phyloP scores from a whole-genome alignment of 1,140 invertebrate species.

The Chironomus tepperi region DNA sequence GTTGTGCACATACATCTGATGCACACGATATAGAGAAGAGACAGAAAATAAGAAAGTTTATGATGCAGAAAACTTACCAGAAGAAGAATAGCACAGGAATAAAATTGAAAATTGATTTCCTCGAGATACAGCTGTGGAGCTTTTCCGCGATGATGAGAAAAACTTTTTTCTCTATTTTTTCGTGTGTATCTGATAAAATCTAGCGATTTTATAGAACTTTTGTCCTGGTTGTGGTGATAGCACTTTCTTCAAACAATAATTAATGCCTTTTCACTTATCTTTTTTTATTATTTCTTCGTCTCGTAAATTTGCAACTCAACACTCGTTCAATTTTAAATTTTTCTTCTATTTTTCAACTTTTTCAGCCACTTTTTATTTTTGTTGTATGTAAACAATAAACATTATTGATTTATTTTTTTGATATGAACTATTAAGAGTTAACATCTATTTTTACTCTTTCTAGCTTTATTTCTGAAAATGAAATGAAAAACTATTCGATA shows the following conservation, averaged over 20 bases:
- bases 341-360: too few species aligned
- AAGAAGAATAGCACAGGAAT: neutral
- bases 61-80: conserved; percentile 7
- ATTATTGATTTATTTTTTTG: neutral
- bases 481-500: too few species aligned
- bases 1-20: neutral
- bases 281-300: neutral
- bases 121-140: neutral
- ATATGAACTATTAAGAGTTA: neutral
- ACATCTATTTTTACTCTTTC: neutral
- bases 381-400: neutral
- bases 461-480: too few species aligned
- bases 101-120: conserved; percentile 10
- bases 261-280: conserved; percentile 1
- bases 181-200: neutral
- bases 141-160: neutral
- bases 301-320: neutral
- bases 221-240: neutral
- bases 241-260: neutral
- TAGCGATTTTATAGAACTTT: neutral
- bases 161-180: neutral
- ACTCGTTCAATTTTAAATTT: too few species aligned
- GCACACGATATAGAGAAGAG: neutral
- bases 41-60: conserved; percentile 3
- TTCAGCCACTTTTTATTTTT: neutral